These are phyloP conservation scores for Mastomys coucha DNA, from an alignment of 2,113 vertebrate genomes.

Conservation along the genomic window DNA sequence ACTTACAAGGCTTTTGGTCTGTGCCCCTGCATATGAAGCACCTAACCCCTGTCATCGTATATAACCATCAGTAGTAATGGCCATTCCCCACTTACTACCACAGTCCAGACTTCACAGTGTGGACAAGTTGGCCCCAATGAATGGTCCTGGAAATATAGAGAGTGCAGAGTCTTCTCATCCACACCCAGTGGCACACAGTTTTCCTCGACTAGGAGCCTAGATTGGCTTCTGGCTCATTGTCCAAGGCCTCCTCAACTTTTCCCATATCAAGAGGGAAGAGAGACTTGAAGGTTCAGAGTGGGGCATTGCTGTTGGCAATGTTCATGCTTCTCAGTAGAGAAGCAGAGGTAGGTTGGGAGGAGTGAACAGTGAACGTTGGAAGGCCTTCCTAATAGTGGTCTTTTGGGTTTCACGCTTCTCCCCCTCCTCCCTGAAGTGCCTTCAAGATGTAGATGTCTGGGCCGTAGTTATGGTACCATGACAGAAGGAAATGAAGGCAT, in stretches of 20 bases:
- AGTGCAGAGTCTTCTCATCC: constrained; percentile 75
- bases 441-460: neutral
- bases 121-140: constrained; percentile 69
- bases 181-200: constrained; percentile 64
- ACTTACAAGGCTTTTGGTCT: too few relatives aligned
- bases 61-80: rapidly evolving
- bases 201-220: constrained; percentile 68
- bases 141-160: constrained; percentile 73
- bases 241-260: constrained; percentile 10
- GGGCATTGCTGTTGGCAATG: neutral
- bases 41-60: rapidly evolving
- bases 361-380: neutral
- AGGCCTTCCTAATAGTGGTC: neutral
- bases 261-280: constrained; percentile 59
- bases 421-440: neutral
- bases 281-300: neutral
- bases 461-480: neutral
- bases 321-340: neutral
- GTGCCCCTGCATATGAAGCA: rapidly evolving
- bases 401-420: neutral
- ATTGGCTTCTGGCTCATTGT: constrained; percentile 38
- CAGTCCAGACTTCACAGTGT: constrained; percentile 49
- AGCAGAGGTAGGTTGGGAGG: neutral
- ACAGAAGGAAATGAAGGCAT: rapidly evolving
- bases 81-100: neutral